These are phyloP conservation scores for Salarias fasciatus DNA, from an alignment of 2,797 vertebrate genomes.

Conservation along the genomic window DNA sequence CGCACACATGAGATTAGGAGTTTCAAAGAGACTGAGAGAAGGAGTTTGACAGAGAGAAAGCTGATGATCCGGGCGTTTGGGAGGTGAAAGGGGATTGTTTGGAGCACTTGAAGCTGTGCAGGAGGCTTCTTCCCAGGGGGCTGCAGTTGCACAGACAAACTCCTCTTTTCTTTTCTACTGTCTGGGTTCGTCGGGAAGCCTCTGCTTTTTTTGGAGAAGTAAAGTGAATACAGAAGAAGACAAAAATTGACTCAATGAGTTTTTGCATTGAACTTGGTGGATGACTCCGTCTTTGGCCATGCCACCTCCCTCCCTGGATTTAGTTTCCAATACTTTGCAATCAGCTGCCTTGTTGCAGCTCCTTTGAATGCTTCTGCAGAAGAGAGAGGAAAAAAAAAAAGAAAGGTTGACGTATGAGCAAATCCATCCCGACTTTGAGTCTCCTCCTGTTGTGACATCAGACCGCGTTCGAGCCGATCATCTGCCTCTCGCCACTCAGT, in stretches of 20 bases:
- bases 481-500: conserved; percentile 5
- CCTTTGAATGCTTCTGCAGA: conserved; percentile 3
- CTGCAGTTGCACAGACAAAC: conserved; percentile 51
- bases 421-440: conserved; percentile 34
- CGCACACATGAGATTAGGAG: conserved; percentile 43
- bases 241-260: conserved; percentile 9
- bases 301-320: conserved; percentile 19
- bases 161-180: conserved; percentile 11
- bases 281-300: background rate
- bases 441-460: conserved; percentile 25
- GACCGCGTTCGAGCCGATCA: conserved; percentile 7
- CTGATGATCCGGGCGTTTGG: conserved; percentile 36
- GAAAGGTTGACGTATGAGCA: conserved; percentile 19
- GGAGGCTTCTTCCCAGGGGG: conserved; percentile 44
- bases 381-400: no score
- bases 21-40: conserved; percentile 43
- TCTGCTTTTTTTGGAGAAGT: conserved; percentile 13
- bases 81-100: conserved; percentile 43
- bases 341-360: conserved; percentile 17
- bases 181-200: conserved; percentile 10
- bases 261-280: conserved; percentile 45
- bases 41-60: conserved; percentile 52
- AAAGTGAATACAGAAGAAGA: conserved; percentile 24
- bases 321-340: conserved; percentile 10
- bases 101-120: conserved; percentile 41